Evolutionary conservation across 1,140 invertebrate species (phyloP).

Genomic region (Pachyrhynchus sulphureomaculatus): DNA sequence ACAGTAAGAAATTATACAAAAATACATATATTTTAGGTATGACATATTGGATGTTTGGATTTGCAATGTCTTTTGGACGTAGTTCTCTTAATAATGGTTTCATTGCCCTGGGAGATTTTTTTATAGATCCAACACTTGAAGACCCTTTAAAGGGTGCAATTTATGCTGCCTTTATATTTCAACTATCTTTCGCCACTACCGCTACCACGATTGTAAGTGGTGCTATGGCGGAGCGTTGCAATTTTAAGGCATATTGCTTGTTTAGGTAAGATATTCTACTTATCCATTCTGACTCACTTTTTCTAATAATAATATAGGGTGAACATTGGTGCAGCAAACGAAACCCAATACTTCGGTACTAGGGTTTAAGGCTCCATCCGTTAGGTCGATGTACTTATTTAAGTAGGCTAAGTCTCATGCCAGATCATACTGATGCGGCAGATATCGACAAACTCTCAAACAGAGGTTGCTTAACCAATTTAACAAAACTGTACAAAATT

Average conservation of each 20-base stretch:
- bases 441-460: too few species aligned
- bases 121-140: constrained; percentile 65
- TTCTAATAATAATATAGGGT: not conserved
- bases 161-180: constrained; percentile 83
- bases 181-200: constrained; percentile 87
- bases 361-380: too few species aligned
- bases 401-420: too few species aligned
- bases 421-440: too few species aligned
- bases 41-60: constrained; percentile 94
- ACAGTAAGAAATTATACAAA: too few species aligned
- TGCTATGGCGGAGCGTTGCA: constrained; percentile 87
- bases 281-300: not conserved
- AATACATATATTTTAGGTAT: constrained; percentile 59
- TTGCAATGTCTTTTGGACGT: constrained; percentile 85
- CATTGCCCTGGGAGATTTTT: constrained; percentile 71
- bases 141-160: constrained; percentile 75
- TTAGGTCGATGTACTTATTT: too few species aligned
- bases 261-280: constrained; percentile 62
- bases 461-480: too few species aligned
- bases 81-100: constrained; percentile 70
- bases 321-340: too few species aligned
- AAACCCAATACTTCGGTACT: too few species aligned
- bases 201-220: constrained; percentile 89
- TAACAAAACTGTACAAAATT: too few species aligned
- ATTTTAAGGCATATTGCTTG: constrained; percentile 87